These are phyloP conservation scores for Himalopsyche phryganea DNA, from an alignment of 1,140 invertebrate genomes.

Conservation along the genomic window DNA sequence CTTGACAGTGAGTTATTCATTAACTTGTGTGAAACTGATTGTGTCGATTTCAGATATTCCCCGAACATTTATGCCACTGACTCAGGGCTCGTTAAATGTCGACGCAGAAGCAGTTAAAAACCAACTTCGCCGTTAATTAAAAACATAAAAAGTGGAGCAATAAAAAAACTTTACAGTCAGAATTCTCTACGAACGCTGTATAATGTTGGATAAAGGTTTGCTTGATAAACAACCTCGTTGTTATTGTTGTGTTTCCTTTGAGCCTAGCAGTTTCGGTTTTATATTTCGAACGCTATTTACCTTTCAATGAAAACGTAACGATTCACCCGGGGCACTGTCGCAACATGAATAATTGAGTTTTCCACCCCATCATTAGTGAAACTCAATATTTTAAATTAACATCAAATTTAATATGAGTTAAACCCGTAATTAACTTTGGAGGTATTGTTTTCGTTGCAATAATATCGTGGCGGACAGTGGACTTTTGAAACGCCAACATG, in stretches of 20 bases:
- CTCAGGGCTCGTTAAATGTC: background rate
- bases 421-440: background rate
- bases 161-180: slow-evolving; percentile 5
- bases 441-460: background rate
- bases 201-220: slow-evolving; percentile 24
- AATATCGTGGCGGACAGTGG: background rate
- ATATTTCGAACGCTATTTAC: slow-evolving; percentile 22
- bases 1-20: too few relatives aligned
- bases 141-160: slow-evolving; percentile 3
- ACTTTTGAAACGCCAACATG: slow-evolving; percentile 43
- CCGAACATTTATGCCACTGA: background rate
- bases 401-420: background rate
- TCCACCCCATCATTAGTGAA: background rate
- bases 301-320: slow-evolving; percentile 17
- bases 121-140: slow-evolving; percentile 3
- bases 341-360: slow-evolving; percentile 23
- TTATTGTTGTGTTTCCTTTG: slow-evolving; percentile 18
- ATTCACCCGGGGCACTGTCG: slow-evolving; percentile 9
- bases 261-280: slow-evolving; percentile 18
- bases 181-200: slow-evolving; percentile 1
- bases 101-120: background rate
- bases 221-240: slow-evolving; percentile 16
- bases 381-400: slow-evolving; percentile 1
- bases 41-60: too few relatives aligned
- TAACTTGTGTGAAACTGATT: too few relatives aligned